Evolutionary conservation across 2,888 invertebrate species (phyloP), one percentile per base, ranked within the genome.

Genomic region (Pollenia amentaria): DNA sequence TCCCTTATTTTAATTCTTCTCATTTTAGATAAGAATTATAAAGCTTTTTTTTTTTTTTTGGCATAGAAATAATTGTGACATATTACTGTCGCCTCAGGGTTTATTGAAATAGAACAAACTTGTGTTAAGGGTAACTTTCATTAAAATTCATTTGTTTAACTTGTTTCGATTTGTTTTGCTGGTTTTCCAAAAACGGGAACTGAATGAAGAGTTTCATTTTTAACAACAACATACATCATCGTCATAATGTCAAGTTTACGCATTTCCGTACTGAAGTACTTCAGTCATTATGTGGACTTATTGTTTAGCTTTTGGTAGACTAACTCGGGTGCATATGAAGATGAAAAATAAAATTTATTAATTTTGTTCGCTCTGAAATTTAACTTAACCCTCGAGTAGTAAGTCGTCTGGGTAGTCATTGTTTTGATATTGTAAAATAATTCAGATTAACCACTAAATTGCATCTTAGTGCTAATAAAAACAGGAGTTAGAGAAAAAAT

Each of bases 251-350:
- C 87, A 87, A 87, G 80, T 87, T 84, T 65, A 57, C 65, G 48
- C 55, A 77, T 64, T 87, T 87, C 84, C 87, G 60, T 67, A 77
- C 57, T 72, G 11, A 60, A 84, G 79, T 67, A 64, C 21, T 67
- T 80, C 84, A 67, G 80, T 62, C 84, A 87, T 81, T 77, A 81
- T 62, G 73, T 79, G 77, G 87, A 77, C 80, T 81, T 84, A 81
- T 73, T 87, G 48, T 87, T 84, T 57, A 62, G 29, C 46, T 40
- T 70, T 48, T 29, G 18, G 18, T 48, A 8, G 10, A 57, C 29
- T 3, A 7, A 57, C 11, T 55, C 21, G 29, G 29, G 29, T 55
- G 21, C 9, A 4, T 11, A 55, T 21, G 55, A 53, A 29, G 6
- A 29, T 29, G 29, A 29, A 29, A 29, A 6, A 51, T 51, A 53